Evolutionary conservation across 2,888 invertebrate genomes (phyloP).

Genomic region (Zaprionus bogoriensis): DNA sequence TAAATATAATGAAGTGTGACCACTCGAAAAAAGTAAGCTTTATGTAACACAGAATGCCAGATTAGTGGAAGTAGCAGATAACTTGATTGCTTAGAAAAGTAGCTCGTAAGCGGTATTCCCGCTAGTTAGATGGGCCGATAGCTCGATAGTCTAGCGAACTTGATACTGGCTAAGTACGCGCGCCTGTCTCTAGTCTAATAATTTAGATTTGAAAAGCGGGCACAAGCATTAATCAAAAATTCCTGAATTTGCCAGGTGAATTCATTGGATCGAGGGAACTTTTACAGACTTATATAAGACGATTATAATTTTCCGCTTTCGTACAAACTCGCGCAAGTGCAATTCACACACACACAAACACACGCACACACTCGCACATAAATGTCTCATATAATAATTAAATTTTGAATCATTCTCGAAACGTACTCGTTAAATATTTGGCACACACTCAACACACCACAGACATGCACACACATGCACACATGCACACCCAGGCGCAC

Average conservation of each 20-base stretch:
- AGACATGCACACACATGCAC: background rate
- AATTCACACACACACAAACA: background rate
- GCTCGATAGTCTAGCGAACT: background rate
- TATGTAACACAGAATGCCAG: background rate
- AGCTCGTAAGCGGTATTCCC: background rate
- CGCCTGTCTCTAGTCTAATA: background rate
- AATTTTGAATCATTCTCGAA: constrained; percentile 55
- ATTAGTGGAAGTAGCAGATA: background rate
- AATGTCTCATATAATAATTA: constrained; percentile 24
- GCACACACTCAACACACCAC: constrained; percentile 45
- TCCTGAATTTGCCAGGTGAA: background rate
- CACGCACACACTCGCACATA: background rate
- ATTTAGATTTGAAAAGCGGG: background rate
- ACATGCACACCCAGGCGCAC: constrained; percentile 5
- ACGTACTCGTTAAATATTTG: constrained; percentile 60
- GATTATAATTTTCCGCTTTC: background rate
- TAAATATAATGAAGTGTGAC: background rate
- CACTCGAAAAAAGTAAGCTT: background rate
- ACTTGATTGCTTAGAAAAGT: background rate
- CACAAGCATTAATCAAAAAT: background rate
- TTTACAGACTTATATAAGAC: background rate
- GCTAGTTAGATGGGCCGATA: background rate
- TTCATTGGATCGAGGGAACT: background rate
- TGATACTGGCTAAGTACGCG: background rate
- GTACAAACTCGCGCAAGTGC: background rate